Evolutionary conservation across 2,113 vertebrate species (phyloP), one percentile per base, ranked within the genome.

Genomic region (Rhodinocichla rosea): DNA sequence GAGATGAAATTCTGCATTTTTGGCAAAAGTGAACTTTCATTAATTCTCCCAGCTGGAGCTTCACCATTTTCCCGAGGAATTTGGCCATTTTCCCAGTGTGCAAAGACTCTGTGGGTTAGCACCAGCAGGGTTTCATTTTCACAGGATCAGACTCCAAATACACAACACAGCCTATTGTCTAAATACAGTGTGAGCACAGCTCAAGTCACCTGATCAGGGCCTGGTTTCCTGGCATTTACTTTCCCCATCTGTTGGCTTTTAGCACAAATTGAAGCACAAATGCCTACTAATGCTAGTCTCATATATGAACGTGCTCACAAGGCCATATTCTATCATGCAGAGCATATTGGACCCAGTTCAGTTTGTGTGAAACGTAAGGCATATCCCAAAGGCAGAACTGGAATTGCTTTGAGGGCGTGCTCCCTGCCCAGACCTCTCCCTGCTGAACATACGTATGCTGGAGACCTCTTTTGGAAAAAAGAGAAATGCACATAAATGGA

Each of bases 81-180:
- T 63, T 97, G 97, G 96, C 93, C 84, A 78, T 91, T 92, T 94
- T 94, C 96, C 96, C 95, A 93, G 89, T 12, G 87, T 84, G 94
- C 89, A 92, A 95, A 94, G 71, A 68, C 91, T 95, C 92, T 94
- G 83, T 49, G 93, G 95, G 92, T 93, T 96, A 96, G 83, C 93
- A 94, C 92, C 92, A 95, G 94, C 95, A 95, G 90, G 92, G 77
- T 92, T 97, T 95, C 92, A 92, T 97, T 96, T 96, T 93, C 93
- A 96, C 78, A 53, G 77, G 85, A 95, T 94, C 92, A 92, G 86
- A 70, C 91, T 96, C 86, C 93, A 92, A 94, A 84, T 63, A 94
- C 53, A 84, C 70, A 81, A 60, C 39, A 35, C 44, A 76, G 90
- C 52, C 90, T 60, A 92, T 95, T 95, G 95, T 94, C 89, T 87